Evolutionary conservation across 1,140 invertebrate genomes (phyloP).

Genomic region (Caenorhabditis latens): DNA sequence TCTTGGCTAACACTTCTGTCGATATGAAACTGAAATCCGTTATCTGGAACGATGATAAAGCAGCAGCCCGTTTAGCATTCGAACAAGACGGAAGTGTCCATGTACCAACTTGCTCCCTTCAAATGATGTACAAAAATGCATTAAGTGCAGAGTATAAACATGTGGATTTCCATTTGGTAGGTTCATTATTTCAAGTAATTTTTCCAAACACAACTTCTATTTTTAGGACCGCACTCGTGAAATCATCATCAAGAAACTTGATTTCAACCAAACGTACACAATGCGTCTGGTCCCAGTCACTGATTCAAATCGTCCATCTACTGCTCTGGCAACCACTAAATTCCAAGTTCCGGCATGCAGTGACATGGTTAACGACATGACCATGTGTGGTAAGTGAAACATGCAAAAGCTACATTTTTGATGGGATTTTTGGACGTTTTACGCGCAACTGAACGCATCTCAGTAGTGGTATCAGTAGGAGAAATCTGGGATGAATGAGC

Average conservation of each 20-base stretch:
- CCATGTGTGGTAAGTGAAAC: constrained; percentile 45
- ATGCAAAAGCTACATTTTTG: constrained; percentile 16
- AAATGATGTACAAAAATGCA: constrained; percentile 40
- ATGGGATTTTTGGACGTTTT: background rate
- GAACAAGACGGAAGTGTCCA: constrained; percentile 12
- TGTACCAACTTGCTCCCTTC: constrained; percentile 3
- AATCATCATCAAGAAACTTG: constrained; percentile 20
- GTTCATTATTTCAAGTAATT: background rate
- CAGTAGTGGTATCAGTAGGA: background rate
- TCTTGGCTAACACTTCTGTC: constrained; percentile 17
- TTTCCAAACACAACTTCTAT: background rate
- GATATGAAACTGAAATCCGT: constrained; percentile 16
- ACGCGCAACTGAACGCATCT: background rate
- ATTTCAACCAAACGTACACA: constrained; percentile 40
- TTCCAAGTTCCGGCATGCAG: constrained; percentile 23
- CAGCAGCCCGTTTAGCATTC: constrained; percentile 8
- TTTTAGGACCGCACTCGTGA: constrained; percentile 17
- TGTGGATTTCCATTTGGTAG: background rate
- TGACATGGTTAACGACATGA: constrained; percentile 54
- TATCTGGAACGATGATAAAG: constrained; percentile 30
- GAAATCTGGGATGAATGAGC: constrained; percentile 42
- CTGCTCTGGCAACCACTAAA: constrained; percentile 17
- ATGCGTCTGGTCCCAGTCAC: constrained; percentile 7
- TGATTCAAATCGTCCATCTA: background rate
- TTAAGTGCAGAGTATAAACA: constrained; percentile 3